Conservation (phyloP, 2,888 invertebrate species). For the Podotricha telesiphe region DNA sequence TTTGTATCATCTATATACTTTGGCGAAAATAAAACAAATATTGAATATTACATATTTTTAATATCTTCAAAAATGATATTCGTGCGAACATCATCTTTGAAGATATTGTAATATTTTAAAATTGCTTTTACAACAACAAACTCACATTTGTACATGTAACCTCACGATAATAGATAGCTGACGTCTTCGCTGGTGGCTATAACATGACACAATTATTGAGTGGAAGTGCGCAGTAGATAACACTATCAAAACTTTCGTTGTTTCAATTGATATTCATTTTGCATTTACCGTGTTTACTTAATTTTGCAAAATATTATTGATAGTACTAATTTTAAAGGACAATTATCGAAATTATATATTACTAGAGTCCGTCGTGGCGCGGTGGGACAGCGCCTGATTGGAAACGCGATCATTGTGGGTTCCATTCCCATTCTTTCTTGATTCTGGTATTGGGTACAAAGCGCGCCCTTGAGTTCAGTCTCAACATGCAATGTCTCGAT, state of each 20-base stretch:
- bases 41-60: neutral
- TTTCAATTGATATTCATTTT: slow-evolving; percentile 29
- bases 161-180: slow-evolving; percentile 16
- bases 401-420: too few species aligned
- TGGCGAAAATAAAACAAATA: too few species aligned
- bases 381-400: too few species aligned
- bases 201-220: slow-evolving; percentile 40
- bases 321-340: neutral
- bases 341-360: too few species aligned
- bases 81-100: too few species aligned
- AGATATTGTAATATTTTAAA: neutral
- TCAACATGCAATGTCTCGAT: too few species aligned
- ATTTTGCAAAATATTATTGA: slow-evolving; percentile 7
- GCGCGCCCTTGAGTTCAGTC: too few species aligned
- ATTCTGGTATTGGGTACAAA: too few species aligned
- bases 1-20: too few species aligned
- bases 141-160: neutral
- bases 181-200: slow-evolving; percentile 32
- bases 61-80: too few species aligned
- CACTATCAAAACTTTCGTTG: slow-evolving; percentile 41
- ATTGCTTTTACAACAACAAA: neutral
- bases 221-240: slow-evolving; percentile 43
- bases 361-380: too few species aligned
- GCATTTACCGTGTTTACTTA: slow-evolving; percentile 17
- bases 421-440: too few species aligned